These are phyloP conservation scores for Seriola aureovittata DNA, from an alignment of 2,113 vertebrate genomes.

Conservation along the genomic window DNA sequence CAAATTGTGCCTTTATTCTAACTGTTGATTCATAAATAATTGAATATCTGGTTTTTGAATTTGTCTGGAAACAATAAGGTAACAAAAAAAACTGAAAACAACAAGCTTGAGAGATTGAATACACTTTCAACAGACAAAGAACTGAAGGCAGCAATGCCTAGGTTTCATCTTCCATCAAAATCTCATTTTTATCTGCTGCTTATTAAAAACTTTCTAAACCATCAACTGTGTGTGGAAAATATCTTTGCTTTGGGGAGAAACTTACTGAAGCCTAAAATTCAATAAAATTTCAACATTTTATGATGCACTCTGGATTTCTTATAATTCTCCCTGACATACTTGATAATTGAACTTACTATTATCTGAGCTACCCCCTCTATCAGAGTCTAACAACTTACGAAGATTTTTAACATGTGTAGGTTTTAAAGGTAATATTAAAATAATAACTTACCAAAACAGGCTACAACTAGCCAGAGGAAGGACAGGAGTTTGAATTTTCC, in stretches of 20 bases:
- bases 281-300: no score
- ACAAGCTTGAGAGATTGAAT: neutral
- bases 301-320: neutral
- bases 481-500: conserved; percentile 2
- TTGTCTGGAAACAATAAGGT: neutral
- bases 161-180: no score
- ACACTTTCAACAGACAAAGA: neutral
- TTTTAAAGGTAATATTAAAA: neutral
- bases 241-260: no score
- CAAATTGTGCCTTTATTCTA: neutral
- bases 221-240: neutral
- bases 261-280: no score
- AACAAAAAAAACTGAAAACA: neutral
- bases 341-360: neutral
- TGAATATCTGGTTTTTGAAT: neutral
- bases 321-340: neutral
- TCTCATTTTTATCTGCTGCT: no score
- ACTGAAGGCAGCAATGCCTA: neutral
- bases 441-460: conserved; percentile 59
- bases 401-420: neutral
- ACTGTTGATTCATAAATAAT: neutral
- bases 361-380: neutral
- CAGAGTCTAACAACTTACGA: neutral
- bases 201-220: neutral
- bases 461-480: conserved; percentile 32